phyloP scores from a whole-genome alignment of 2,113 vertebrate genomes.

The Sturnus vulgaris region DNA sequence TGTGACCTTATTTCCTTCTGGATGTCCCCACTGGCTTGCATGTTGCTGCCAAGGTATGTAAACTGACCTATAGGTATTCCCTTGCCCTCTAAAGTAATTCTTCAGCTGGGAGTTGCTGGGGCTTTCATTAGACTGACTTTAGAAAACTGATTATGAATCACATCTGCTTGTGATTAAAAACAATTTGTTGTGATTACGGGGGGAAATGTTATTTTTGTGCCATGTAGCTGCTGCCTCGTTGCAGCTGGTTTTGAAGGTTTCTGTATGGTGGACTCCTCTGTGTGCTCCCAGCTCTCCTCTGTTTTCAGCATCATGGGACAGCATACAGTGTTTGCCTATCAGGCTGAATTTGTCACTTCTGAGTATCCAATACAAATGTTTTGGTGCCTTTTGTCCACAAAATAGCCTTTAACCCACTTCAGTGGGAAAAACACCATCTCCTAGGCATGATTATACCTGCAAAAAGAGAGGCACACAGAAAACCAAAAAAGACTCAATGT shows the following conservation, averaged over 20 bases:
- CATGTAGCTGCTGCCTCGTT: background rate
- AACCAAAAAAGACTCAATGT: background rate
- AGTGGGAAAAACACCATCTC: background rate
- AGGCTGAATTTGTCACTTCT: background rate
- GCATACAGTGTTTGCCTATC: background rate
- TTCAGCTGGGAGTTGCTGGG: conserved; percentile 10
- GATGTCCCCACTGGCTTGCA: conserved; percentile 5
- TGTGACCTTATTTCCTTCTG: conserved; percentile 62
- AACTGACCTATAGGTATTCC: conserved; percentile 51
- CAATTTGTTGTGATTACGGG: conserved; percentile 14
- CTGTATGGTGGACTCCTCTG: background rate
- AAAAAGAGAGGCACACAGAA: background rate
- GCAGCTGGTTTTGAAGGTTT: background rate
- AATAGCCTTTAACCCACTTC: background rate
- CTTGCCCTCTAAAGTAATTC: conserved; percentile 49
- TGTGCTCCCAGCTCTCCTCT: background rate
- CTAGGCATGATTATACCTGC: background rate
- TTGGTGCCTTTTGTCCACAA: background rate
- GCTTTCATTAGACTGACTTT: background rate
- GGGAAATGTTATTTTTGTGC: background rate
- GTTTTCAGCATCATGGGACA: background rate
- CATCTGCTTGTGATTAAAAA: conserved; percentile 40
- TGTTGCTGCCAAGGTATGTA: conserved; percentile 40
- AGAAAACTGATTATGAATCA: background rate
- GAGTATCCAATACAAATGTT: background rate